Percentiles rank a stretch among this genome's conserved stretches.
These are phyloP conservation scores for Ypsolopha sequella DNA, from an alignment of 2,888 invertebrate species.

Conservation along the genomic window DNA sequence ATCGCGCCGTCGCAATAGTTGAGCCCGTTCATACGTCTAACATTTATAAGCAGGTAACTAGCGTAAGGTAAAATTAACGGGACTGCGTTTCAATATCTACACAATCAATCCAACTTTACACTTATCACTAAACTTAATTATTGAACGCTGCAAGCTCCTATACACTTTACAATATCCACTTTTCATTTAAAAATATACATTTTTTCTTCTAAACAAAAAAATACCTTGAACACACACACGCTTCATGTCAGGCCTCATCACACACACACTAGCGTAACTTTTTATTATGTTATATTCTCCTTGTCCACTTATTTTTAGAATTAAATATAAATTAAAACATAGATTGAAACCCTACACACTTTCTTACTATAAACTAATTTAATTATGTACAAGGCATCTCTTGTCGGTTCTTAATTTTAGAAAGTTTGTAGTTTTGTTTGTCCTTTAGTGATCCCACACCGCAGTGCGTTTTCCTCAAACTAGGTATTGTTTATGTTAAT, in stretches of 20 bases:
- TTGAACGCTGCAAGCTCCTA: constrained; percentile 63
- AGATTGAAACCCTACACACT: constrained; percentile 64
- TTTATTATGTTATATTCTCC: constrained; percentile 46
- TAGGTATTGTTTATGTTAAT: too few relatives aligned
- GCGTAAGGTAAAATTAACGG: constrained; percentile 24
- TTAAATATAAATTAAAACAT: constrained; percentile 67
- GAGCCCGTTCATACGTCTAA: background rate
- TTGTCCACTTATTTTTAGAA: constrained; percentile 54
- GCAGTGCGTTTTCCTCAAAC: too few relatives aligned
- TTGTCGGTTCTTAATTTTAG: constrained; percentile 28
- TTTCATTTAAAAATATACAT: constrained; percentile 30
- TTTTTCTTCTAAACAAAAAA: constrained; percentile 27
- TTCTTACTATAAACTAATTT: constrained; percentile 22
- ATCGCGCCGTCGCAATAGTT: background rate
- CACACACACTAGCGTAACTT: constrained; percentile 23
- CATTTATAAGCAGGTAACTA: constrained; percentile 37
- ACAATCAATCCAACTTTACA: constrained; percentile 1
- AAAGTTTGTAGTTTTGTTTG: constrained; percentile 23
- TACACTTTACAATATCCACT: constrained; percentile 39
- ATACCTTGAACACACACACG: constrained; percentile 11
- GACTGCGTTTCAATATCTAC: constrained; percentile 11
- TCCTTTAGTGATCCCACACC: background rate
- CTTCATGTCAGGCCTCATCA: constrained; percentile 32
- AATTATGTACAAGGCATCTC: constrained; percentile 65
- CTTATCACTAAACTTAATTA: constrained; percentile 12